These are phyloP conservation scores for Elymnias hypermnestra DNA, from an alignment of 1,140 invertebrate species.

Conservation along the genomic window DNA sequence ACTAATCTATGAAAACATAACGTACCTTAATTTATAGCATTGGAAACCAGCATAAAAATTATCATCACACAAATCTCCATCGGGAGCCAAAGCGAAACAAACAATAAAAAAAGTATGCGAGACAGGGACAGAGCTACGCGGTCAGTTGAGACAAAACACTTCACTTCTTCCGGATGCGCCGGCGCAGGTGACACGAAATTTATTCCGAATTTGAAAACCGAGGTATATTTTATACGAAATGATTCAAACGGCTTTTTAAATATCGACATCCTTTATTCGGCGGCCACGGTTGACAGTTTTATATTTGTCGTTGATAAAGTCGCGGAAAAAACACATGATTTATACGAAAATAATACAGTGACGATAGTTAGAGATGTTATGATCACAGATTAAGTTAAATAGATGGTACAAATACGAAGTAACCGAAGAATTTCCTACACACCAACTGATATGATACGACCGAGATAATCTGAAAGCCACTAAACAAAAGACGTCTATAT, in stretches of 20 bases:
- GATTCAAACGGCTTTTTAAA: slow-evolving; percentile 73
- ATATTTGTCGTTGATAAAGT: slow-evolving; percentile 63
- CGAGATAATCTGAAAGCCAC: too few species aligned
- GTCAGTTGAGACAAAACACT: slow-evolving; percentile 27
- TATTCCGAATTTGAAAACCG: slow-evolving; percentile 73
- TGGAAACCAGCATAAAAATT: slow-evolving; percentile 64
- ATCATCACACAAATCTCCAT: slow-evolving; percentile 58
- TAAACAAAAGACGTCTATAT: too few species aligned
- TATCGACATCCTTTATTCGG: slow-evolving; percentile 68
- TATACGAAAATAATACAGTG: slow-evolving; percentile 63
- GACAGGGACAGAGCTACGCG: slow-evolving; percentile 36
- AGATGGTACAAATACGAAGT: too few species aligned
- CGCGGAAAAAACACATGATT: slow-evolving; percentile 59
- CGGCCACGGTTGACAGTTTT: slow-evolving; percentile 64
- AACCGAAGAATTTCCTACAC: too few species aligned
- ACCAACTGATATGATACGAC: too few species aligned
- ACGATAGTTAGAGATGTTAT: slow-evolving; percentile 24
- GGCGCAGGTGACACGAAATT: slow-evolving; percentile 72
- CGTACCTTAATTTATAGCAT: slow-evolving; percentile 63
- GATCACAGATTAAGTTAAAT: too few species aligned
- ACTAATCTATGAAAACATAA: slow-evolving; percentile 51
- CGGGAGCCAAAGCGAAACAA: slow-evolving; percentile 44
- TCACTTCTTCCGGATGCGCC: slow-evolving; percentile 65
- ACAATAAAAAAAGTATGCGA: slow-evolving; percentile 45
- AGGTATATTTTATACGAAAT: slow-evolving; percentile 67